Conservation (phyloP, 2,797 vertebrate species). For the Trachurus trachurus region DNA sequence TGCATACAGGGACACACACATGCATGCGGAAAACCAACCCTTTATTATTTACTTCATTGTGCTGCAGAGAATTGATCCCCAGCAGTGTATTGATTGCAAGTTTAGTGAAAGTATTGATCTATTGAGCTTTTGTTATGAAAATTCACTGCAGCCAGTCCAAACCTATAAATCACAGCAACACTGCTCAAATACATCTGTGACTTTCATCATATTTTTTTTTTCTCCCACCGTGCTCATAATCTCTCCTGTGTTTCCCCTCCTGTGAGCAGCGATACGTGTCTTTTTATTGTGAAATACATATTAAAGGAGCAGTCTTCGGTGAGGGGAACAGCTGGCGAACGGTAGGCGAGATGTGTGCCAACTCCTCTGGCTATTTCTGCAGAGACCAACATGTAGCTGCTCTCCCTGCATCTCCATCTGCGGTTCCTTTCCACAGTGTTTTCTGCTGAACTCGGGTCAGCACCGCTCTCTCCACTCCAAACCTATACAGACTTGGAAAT, state of each 20-base stretch:
- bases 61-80: conserved; percentile 35
- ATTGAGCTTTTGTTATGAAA: conserved; percentile 44
- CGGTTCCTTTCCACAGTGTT: conserved; percentile 42
- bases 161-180: not conserved
- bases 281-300: not conserved
- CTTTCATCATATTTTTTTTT: not conserved
- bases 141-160: not conserved
- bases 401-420: conserved; percentile 65
- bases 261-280: conserved; percentile 10
- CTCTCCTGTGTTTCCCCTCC: not conserved
- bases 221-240: not conserved
- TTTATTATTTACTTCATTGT: conserved; percentile 27
- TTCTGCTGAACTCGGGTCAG: conserved; percentile 57
- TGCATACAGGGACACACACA: conserved; percentile 10
- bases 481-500: conserved; percentile 46
- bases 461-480: conserved; percentile 26
- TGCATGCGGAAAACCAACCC: not conserved
- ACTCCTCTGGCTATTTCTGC: conserved; percentile 71
- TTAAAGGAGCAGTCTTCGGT: conserved; percentile 35
- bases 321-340: conserved; percentile 66
- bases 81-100: conserved; percentile 27
- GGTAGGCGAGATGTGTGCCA: conserved; percentile 45
- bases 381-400: conserved; percentile 63
- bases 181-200: not conserved
- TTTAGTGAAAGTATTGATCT: conserved; percentile 48